phyloP scores from a whole-genome alignment of 2,797 vertebrate genomes.

The Karalla daura region DNA sequence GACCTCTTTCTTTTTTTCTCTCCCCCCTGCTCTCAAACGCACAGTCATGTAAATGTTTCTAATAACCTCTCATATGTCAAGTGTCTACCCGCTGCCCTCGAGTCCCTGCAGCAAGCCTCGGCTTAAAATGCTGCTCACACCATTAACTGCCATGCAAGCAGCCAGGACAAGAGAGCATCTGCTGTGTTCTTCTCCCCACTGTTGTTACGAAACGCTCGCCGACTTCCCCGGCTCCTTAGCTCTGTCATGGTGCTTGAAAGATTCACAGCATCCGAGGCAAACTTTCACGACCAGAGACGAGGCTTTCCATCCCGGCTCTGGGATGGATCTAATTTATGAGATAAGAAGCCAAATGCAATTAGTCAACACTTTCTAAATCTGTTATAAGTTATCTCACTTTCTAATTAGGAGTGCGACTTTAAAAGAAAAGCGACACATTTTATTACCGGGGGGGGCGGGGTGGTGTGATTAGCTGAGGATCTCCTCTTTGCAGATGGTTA shows the following conservation, averaged over 20 bases:
- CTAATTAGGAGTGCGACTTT: constrained; percentile 65
- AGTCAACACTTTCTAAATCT: constrained; percentile 66
- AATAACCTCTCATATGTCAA: constrained; percentile 62
- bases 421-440: constrained; percentile 33
- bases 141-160: constrained; percentile 44
- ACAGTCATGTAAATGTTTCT: constrained; percentile 52
- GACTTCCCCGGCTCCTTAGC: constrained; percentile 32
- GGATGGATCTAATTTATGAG: constrained; percentile 71
- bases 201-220: constrained; percentile 25
- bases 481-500: constrained; percentile 41
- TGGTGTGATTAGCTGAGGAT: constrained; percentile 32
- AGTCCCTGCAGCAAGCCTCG: constrained; percentile 30
- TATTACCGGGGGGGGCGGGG: constrained; percentile 28
- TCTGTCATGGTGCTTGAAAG: constrained; percentile 35
- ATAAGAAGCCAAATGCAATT: constrained; percentile 76
- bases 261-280: constrained; percentile 18
- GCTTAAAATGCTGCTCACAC: constrained; percentile 43
- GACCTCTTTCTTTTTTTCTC: constrained; percentile 37
- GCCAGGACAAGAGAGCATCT: constrained; percentile 40
- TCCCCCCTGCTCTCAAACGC: constrained; percentile 16
- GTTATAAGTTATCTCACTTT: constrained; percentile 61
- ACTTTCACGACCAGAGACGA: constrained; percentile 42
- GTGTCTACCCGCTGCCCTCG: constrained; percentile 11
- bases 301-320: constrained; percentile 52
- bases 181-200: constrained; percentile 42